Evolutionary conservation across 1,140 invertebrate genomes (phyloP).

Genomic region (Diprion similis): DNA sequence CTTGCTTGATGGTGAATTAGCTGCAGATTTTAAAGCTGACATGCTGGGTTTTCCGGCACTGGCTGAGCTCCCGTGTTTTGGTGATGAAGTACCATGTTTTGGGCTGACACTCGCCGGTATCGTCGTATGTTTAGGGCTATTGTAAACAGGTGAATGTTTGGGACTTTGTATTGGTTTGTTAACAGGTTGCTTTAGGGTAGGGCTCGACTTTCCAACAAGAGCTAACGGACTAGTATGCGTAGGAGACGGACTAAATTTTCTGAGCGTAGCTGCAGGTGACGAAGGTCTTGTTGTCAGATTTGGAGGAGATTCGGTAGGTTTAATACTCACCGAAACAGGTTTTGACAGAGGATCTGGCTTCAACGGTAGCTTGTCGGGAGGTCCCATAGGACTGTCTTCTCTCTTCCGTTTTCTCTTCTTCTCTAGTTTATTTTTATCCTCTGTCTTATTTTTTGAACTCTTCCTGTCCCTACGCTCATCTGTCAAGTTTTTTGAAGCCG

Average conservation of each 20-base stretch:
- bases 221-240: constrained; percentile 69
- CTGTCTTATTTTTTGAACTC: constrained; percentile 65
- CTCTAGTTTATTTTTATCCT: constrained; percentile 72
- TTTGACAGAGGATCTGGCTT: constrained; percentile 75
- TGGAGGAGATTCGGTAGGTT: constrained; percentile 73
- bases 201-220: constrained; percentile 65
- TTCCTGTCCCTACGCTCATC: constrained; percentile 73
- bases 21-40: constrained; percentile 83
- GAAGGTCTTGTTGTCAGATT: constrained; percentile 63
- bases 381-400: constrained; percentile 82
- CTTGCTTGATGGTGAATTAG: constrained; percentile 68
- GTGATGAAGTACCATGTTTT: constrained; percentile 73
- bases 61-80: constrained; percentile 73
- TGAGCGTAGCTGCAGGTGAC: constrained; percentile 69
- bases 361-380: constrained; percentile 79
- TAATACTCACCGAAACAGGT: constrained; percentile 76
- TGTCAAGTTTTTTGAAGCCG: constrained; percentile 62
- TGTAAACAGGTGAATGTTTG: constrained; percentile 78
- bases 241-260: constrained; percentile 74
- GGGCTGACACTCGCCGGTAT: constrained; percentile 70
- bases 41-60: constrained; percentile 88
- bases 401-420: constrained; percentile 81
- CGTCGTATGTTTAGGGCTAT: constrained; percentile 73
- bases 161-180: constrained; percentile 72
- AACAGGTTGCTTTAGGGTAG: constrained; percentile 65